Evolutionary conservation across 2,797 vertebrate species (phyloP).

Genomic region (Trematomus bernacchii): DNA sequence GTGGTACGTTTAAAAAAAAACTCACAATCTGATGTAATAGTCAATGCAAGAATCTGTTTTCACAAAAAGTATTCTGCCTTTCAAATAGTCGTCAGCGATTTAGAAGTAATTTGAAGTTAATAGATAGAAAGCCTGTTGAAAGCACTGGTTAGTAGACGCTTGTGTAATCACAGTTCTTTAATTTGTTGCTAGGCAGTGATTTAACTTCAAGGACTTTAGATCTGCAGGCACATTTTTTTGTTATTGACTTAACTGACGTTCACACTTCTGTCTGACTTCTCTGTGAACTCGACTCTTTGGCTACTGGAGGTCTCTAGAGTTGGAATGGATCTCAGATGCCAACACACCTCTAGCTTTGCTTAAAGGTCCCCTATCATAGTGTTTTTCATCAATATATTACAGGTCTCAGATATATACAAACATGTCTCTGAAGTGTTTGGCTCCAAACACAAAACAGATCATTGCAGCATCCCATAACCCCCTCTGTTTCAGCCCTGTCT

Average conservation of each 20-base stretch:
- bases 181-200: not conserved
- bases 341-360: not conserved
- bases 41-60: not conserved
- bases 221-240: not conserved
- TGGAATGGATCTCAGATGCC: slow-evolving; percentile 12
- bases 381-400: too few relatives aligned
- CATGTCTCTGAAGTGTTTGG: too few relatives aligned
- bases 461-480: too few relatives aligned
- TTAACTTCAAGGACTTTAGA: slow-evolving; percentile 17
- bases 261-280: slow-evolving; percentile 32
- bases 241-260: slow-evolving; percentile 24
- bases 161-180: not conserved
- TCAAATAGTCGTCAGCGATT: not conserved
- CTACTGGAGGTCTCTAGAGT: slow-evolving; percentile 3
- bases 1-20: not conserved
- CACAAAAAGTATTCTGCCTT: not conserved
- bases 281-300: slow-evolving; percentile 35
- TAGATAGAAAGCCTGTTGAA: not conserved
- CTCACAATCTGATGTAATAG: not conserved
- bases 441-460: too few relatives aligned
- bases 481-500: not conserved
- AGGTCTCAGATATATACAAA: too few relatives aligned
- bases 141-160: not conserved
- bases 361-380: not conserved
- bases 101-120: not conserved